Evolutionary conservation across 2,797 vertebrate species (phyloP).

Genomic region (Cirrhinus molitorella): DNA sequence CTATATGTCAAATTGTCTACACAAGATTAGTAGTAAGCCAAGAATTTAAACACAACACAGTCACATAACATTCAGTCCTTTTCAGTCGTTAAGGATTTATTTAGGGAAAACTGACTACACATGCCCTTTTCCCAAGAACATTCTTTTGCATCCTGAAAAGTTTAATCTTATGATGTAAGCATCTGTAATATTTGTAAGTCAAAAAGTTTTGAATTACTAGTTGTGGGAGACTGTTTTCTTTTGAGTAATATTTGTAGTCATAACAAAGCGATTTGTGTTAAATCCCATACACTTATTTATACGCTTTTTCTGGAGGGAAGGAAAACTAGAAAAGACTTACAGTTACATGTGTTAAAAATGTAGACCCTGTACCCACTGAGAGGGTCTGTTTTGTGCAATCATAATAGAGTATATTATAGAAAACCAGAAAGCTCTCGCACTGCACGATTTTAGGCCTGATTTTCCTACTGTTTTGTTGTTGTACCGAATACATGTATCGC

Average conservation of each 20-base stretch:
- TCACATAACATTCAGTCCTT: not conserved
- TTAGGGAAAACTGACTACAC: not conserved
- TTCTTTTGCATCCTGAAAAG: not conserved
- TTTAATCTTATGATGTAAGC: not conserved
- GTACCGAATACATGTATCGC: too few relatives aligned
- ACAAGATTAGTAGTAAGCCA: not conserved
- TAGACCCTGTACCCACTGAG: too few relatives aligned
- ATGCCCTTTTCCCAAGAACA: not conserved
- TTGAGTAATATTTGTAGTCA: not conserved
- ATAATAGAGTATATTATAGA: not conserved
- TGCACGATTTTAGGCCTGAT: too few relatives aligned
- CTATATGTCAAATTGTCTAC: not conserved
- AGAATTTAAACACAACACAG: not conserved
- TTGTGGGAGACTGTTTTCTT: not conserved
- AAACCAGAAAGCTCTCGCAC: not conserved
- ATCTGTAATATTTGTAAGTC: not conserved
- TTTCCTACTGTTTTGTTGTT: too few relatives aligned
- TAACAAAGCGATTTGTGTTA: not conserved
- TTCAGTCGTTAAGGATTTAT: not conserved
- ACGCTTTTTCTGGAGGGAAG: slow-evolving; percentile 1
- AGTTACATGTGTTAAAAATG: slow-evolving; percentile 7
- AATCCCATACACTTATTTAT: not conserved
- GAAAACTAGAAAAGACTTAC: slow-evolving; percentile 24
- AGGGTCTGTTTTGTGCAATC: not conserved
- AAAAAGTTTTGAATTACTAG: not conserved